Evolutionary conservation across 2,113 vertebrate genomes (phyloP), one percentile per base, ranked within the genome.

Genomic region (Pseudorhombus dupliciocellatus): DNA sequence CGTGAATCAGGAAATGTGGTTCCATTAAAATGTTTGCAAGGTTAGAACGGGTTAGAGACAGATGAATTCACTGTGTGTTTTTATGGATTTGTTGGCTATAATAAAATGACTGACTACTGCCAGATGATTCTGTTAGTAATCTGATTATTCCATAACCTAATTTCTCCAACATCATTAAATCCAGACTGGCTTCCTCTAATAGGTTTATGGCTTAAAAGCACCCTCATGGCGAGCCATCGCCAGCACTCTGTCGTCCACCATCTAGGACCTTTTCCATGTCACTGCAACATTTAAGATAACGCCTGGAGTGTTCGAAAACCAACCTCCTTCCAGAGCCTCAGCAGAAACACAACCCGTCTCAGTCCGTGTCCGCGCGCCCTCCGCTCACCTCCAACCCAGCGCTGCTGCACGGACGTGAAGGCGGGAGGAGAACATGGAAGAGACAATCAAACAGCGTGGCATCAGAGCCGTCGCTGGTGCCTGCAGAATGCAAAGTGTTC

Each of bases 401-500:
- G 61, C 58, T 2, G 60, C 59, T 60, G 66, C 72, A 65, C 51
- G 57, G 24, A 55, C 54, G 37, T 56, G 63, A 74, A 58, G 78
- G 87, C 50, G 24, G 65, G 73, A 71, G 66, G 70, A 75, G 40
- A 67, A 80, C 84, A 90, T 92, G 81, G 91, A 88, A 86, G 81
- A 78, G 42, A 63, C 81, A 84, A 90, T 92, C 82, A 91, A 89
- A 90, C 71, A 20, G 4, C 2, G 22, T 64, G 61, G 77, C 85
- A 86, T 90, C 91, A 88, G 81, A 91, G 86, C 87, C 62, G 73
- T 83, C 79, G 63, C 63, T 52, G 73, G 55, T 24, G 88, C 87
- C 86, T 76, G 74, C 84, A 84, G 90, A 93, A 90, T 90, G 87
- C 80, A 90, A 90, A 91, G 83, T 77, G 81, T 87, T 87, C 88